Conservation (phyloP, 2,888 invertebrate species). For the Eurytoma adleriae region DNA sequence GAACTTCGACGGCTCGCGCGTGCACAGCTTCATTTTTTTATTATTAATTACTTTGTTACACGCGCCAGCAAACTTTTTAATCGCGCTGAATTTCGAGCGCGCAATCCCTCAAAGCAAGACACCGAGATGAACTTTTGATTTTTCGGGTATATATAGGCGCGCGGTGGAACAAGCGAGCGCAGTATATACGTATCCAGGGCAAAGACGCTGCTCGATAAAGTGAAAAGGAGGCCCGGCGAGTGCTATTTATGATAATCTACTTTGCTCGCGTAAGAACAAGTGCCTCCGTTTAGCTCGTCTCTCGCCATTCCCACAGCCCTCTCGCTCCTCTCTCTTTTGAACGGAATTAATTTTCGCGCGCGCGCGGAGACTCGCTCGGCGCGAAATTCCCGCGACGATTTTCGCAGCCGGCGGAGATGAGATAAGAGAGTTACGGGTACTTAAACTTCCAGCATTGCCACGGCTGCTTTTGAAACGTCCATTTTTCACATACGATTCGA, state of each 20-base stretch:
- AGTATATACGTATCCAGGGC: too few relatives aligned
- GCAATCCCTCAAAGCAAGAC: too few relatives aligned
- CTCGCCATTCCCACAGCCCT: slow-evolving; percentile 19
- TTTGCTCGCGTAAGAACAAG: slow-evolving; percentile 18
- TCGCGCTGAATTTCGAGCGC: too few relatives aligned
- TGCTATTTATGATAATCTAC: slow-evolving; percentile 46
- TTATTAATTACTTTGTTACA: too few relatives aligned
- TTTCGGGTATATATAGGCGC: too few relatives aligned
- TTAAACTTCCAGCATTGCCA: slow-evolving; percentile 1
- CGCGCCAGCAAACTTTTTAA: too few relatives aligned
- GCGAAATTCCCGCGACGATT: slow-evolving; percentile 31
- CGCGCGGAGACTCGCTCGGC: background rate
- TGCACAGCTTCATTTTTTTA: too few relatives aligned
- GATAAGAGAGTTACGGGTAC: slow-evolving; percentile 36
- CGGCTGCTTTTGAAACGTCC: background rate
- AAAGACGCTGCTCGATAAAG: background rate
- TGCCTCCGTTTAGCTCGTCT: slow-evolving; percentile 45
- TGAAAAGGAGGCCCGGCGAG: background rate
- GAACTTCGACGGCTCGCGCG: too few relatives aligned
- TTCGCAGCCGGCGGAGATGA: slow-evolving; percentile 15
- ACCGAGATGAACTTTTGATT: too few relatives aligned
- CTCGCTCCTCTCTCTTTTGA: slow-evolving; percentile 5
- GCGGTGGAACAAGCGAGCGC: too few relatives aligned
- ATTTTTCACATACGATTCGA: too few relatives aligned
- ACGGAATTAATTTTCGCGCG: slow-evolving; percentile 22